Evolutionary conservation across 2,113 vertebrate genomes (phyloP), one percentile per base, ranked within the genome.

Genomic region (Catharus fuscescens): DNA sequence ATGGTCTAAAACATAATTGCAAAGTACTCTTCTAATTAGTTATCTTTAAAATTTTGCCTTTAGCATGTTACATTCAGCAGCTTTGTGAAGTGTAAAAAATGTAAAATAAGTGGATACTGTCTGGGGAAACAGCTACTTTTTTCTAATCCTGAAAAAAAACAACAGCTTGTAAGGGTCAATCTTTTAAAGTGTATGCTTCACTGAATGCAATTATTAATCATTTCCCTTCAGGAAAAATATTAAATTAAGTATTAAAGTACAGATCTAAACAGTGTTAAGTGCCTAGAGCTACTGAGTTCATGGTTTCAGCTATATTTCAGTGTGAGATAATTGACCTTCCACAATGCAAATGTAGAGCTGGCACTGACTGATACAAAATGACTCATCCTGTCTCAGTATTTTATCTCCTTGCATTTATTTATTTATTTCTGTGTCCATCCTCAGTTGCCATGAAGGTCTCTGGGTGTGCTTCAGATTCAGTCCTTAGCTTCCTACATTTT

Each of bases 171-270:
- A 61, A 95, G 92, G 96, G 95, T 98, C 97, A 97, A 80, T 97
- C 96, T 97, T 98, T 97, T 96, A 98, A 97, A 97, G 94, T 97
- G 71, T 74, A 90, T 95, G 95, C 97, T 97, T 98, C 97, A 94
- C 84, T 97, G 94, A 91, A 95, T 96, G 97, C 95, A 98, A 97
- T 98, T 98, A 98, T 97, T 98, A 98, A 98, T 98, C 82, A 97
- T 95, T 97, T 98, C 95, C 97, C 97, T 98, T 97, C 93, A 97
- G 96, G 96, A 98, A 97, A 98, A 97, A 93, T 96, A 96, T 96
- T 96, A 97, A 98, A 97, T 98, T 98, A 98, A 98, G 97, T 98
- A 96, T 98, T 98, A 98, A 98, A 98, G 94, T 96, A 97, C 91
- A 98, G 97, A 97, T 97, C 96, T 98, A 97, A 98, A 97, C 95